Evolutionary conservation across 2,888 invertebrate species (phyloP), one percentile per base, ranked within the genome.

Genomic region (Limnephilus rhombicus): DNA sequence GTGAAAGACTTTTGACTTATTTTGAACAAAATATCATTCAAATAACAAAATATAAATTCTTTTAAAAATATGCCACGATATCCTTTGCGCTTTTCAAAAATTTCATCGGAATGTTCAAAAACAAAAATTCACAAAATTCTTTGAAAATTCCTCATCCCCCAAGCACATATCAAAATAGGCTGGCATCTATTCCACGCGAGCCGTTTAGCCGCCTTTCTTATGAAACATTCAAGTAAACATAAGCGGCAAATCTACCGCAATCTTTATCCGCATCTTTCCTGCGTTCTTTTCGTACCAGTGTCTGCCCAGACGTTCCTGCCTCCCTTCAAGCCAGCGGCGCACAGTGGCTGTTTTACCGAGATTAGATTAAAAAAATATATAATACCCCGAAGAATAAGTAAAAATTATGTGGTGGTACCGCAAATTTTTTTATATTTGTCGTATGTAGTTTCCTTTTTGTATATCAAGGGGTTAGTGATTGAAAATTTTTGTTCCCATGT

Each of bases 171-270:
- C 24, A 68, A 68, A 68, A 68, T 68, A 24, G 5, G 68, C 68
- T 34, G 82, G 82, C 34, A 34, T 31, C 29, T 34, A 24, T 82
- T 82, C 31, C 34, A 34, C 18, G 15, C 34, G 34, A 82, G 31
- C 82, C 82, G 82, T 82, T 82, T 82, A 82, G 18, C 34, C 31
- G 82, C 31, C 34, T 34, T 82, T 82, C 82, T 82, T 34, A 34
- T 34, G 31, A 31, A 34, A 34, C 82, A 82, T 82, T 82, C 82
- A 82, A 82, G 82, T 82, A 82, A 82, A 82, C 34, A 82, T 82
- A 34, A 31, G 82, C 34, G 82, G 31, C 82, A 82, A 82, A 34
- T 82, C 31, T 34, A 31, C 34, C 31, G 82, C 29, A 31, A 82
- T 82, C 82, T 82, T n/a, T 68, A 68, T 68, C 68, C 68, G 68